Conservation (phyloP, 53 echinoderm and acorn worm species). For the Hippasteria phrygiana region DNA sequence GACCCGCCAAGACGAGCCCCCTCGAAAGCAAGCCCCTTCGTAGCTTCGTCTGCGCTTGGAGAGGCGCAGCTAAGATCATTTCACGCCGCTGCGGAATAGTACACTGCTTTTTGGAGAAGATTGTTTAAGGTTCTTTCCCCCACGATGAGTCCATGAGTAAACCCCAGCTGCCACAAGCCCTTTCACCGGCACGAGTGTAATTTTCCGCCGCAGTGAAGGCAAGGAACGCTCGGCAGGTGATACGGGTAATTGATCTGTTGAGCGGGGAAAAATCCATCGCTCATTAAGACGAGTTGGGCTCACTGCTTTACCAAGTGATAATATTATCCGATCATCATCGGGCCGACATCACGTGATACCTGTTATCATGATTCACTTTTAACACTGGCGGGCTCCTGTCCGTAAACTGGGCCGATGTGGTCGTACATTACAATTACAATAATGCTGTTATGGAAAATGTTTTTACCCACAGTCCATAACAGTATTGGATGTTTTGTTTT, state of each 20-base stretch:
- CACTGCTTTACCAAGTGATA: background rate
- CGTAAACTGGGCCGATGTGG: slow-evolving; percentile 1
- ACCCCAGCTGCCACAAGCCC: slow-evolving; percentile 53
- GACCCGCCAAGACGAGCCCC: background rate
- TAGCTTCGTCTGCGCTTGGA: slow-evolving; percentile 42
- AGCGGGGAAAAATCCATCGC: slow-evolving; percentile 56
- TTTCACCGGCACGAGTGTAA: slow-evolving; percentile 49
- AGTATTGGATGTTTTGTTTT: no score
- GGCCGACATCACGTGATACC: background rate
- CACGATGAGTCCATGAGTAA: slow-evolving; percentile 39
- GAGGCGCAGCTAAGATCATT: slow-evolving; percentile 64
- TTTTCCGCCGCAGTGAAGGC: slow-evolving; percentile 48
- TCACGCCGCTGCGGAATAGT: slow-evolving; percentile 34
- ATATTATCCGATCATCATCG: background rate
- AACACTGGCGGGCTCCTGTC: background rate
- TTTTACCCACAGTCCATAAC: no score
- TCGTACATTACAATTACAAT: no score
- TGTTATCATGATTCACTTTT: background rate
- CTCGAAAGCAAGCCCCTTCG: slow-evolving; percentile 57
- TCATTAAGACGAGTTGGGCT: slow-evolving; percentile 51
- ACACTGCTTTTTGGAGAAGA: slow-evolving; percentile 15
- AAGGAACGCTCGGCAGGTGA: slow-evolving; percentile 51
- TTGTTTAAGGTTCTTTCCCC: slow-evolving; percentile 5
- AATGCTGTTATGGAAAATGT: background rate
- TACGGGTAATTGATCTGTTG: slow-evolving; percentile 53